phyloP scores from a whole-genome alignment of 2,888 invertebrate genomes.

The Harpalus rubripes region DNA sequence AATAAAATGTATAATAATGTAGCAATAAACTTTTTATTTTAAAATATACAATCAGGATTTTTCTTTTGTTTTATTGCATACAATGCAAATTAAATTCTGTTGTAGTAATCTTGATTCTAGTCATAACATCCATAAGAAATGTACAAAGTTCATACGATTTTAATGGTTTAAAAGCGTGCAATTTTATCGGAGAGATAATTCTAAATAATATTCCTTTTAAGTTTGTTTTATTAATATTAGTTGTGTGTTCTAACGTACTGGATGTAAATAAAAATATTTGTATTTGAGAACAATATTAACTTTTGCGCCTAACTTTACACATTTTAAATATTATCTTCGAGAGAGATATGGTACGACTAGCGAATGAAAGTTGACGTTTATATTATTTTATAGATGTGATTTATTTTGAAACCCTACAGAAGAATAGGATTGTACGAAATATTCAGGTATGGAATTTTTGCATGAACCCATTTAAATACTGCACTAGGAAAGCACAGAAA shows the following conservation, averaged over 20 bases:
- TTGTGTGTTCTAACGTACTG: background rate
- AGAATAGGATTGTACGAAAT: too few species aligned
- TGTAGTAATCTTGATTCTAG: background rate
- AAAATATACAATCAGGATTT: background rate
- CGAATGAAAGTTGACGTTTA: too few species aligned
- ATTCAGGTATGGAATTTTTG: too few species aligned
- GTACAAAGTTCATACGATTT: background rate
- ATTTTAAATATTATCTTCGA: too few species aligned
- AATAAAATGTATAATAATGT: constrained; percentile 8
- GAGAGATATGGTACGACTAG: too few species aligned
- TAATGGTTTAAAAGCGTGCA: background rate
- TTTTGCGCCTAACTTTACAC: background rate
- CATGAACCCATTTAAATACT: too few species aligned
- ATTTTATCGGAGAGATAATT: constrained; percentile 22
- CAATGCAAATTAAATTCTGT: constrained; percentile 17
- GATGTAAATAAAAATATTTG: constrained; percentile 23
- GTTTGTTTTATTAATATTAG: background rate
- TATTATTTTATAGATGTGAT: too few species aligned
- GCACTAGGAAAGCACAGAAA: too few species aligned
- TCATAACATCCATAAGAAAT: constrained; percentile 30
- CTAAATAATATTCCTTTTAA: background rate
- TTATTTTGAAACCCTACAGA: too few species aligned
- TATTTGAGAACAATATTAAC: constrained; percentile 11
- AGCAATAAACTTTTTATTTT: constrained; percentile 16
- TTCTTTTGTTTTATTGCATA: constrained; percentile 1